Evolutionary conservation across 1,140 invertebrate species (phyloP).

Genomic region (Cydia strobilella): DNA sequence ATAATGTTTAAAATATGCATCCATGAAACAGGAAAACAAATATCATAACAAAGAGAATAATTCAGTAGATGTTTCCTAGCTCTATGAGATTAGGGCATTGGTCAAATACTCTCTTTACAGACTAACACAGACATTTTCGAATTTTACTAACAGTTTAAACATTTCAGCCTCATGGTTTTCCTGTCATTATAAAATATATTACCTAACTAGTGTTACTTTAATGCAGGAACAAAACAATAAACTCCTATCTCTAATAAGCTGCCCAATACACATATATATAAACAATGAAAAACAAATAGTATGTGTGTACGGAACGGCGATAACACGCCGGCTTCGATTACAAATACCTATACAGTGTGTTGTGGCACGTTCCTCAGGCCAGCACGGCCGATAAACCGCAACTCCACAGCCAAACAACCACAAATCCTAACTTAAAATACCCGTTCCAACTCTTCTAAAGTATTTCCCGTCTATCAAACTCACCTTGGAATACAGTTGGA

Average conservation of each 20-base stretch:
- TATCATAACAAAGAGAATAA: not conserved
- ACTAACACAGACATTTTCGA: not conserved
- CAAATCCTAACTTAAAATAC: conserved; percentile 50
- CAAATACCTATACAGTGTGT: conserved; percentile 3
- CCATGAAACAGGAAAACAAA: not conserved
- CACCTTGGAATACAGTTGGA: conserved; percentile 98
- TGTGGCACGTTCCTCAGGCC: conserved; percentile 13
- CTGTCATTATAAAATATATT: not conserved
- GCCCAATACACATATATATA: not conserved
- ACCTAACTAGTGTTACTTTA: not conserved
- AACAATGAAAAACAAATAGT: conserved; percentile 28
- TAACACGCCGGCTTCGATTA: conserved; percentile 31
- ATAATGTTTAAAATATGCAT: not conserved
- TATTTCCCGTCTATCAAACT: conserved; percentile 39
- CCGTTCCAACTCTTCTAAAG: conserved; percentile 27
- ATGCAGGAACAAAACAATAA: not conserved
- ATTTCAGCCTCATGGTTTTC: not conserved
- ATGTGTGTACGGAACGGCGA: conserved; percentile 1
- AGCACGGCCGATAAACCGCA: not conserved
- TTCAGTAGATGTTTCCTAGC: not conserved
- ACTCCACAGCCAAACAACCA: conserved; percentile 34
- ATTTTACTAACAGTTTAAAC: not conserved
- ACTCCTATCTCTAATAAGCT: not conserved
- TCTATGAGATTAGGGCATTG: not conserved
- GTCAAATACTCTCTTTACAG: not conserved